Base-by-base conservation (phyloP, 2,797 vertebrate genomes). In the Eulemur albifrons region DNA sequence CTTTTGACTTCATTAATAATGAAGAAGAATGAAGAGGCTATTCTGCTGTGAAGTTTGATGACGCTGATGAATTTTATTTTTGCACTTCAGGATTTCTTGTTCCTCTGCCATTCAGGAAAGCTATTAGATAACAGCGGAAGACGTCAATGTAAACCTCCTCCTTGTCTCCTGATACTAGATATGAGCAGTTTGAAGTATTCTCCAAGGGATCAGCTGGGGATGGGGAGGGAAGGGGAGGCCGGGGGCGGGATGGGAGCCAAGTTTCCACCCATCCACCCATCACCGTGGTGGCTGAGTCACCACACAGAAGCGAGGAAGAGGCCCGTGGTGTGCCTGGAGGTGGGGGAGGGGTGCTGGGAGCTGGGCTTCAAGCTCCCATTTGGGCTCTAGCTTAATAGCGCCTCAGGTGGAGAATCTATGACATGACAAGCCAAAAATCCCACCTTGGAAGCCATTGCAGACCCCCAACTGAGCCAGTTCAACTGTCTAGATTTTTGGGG, bases 1-100 rank as follows among this genome's bases (percentile, higher is more conserved):
- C 40, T 93, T 97, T 88, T 73, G 72, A 63, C 89, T 84, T 98
- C 93, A 97, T 98, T 97, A 98, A 98, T 98, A 98, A 98, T 98
- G 95, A 97, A 98, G 96, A 96, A 0, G n/a, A 6, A 32, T 0
- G 1, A 72, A n/a, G 52, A 97, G 88, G 87, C 0, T 0, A 2
- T n/a, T 48, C 72, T 95, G 0, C 0, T 81, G 43, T 0, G 0
- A 54, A 35, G 65, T 27, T 77, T 57, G 83, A 90, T 96, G 96
- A 97, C 73, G 96, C 82, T 70, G 70, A 4, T 80, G 88, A 88
- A 72, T 88, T 97, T 93, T 94, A 97, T 93, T 97, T 97, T 93
- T 93, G 90, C 30, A 2, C 5, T 45, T 81, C 50, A 89, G 76
- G 63, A 91, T 59, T 23, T 94, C 93, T 85, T 65, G 30, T 54